A percentile compares a stretch with the other conserved stretches of the same genome.
Conservation (phyloP, 2,797 vertebrate genomes). For the Zenarchopterus dispar region DNA sequence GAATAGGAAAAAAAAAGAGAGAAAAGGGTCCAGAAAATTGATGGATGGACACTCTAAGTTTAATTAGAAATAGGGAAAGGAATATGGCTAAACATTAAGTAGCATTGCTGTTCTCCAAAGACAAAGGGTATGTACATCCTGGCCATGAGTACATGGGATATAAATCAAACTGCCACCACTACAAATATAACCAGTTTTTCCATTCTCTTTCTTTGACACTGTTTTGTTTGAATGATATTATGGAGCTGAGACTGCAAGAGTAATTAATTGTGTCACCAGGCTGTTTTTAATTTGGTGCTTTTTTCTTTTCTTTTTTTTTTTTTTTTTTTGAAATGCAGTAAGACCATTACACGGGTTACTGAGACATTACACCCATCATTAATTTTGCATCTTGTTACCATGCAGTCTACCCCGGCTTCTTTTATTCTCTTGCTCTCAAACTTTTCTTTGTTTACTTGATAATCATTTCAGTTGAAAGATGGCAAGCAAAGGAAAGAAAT, state of each 20-base stretch:
- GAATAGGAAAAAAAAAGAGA: no score
- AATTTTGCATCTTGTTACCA: conserved; percentile 37
- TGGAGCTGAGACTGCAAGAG: not conserved
- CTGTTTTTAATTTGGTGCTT: not conserved
- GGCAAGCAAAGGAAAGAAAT: conserved; percentile 45
- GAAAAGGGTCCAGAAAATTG: no score
- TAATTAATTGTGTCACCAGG: not conserved
- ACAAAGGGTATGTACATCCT: no score
- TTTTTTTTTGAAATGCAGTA: conserved; percentile 1
- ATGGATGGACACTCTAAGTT: no score
- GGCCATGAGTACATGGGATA: no score
- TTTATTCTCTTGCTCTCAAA: conserved; percentile 38
- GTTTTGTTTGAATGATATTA: not conserved
- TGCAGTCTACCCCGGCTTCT: conserved; percentile 32
- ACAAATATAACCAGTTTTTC: no score
- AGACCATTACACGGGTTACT: conserved; percentile 28
- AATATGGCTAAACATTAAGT: no score
- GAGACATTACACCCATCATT: conserved; percentile 40
- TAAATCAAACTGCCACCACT: no score
- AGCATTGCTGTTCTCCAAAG: no score
- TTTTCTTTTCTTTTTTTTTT: not conserved
- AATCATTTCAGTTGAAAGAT: conserved; percentile 58
- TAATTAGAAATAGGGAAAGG: no score
- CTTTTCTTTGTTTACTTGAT: conserved; percentile 54
- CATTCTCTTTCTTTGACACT: no score